phyloP scores from a whole-genome alignment of 2,113 vertebrate species.

The Piprites chloris region DNA sequence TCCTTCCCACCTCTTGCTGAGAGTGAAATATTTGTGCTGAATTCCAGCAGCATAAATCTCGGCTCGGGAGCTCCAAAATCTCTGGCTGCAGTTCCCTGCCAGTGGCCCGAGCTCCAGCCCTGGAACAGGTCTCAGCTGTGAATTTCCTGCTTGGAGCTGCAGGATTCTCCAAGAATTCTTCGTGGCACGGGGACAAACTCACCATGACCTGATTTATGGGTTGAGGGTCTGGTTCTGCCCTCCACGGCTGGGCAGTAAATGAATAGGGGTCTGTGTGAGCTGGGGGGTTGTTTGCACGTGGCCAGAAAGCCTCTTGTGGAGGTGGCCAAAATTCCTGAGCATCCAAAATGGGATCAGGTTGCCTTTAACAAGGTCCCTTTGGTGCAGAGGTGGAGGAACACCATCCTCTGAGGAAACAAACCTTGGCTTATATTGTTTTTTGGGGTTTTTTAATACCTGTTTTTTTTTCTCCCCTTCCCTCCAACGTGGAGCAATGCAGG shows the following conservation, averaged over 20 bases:
- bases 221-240: not conserved
- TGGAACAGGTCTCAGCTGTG: not conserved
- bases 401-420: not conserved
- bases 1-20: not conserved
- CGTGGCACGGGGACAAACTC: not conserved
- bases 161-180: not conserved
- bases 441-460: not conserved
- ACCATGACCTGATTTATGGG: not conserved
- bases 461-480: not conserved
- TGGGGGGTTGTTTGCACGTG: not conserved
- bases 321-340: not conserved
- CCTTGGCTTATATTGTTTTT: not conserved
- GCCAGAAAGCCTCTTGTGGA: not conserved
- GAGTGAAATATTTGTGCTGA: not conserved
- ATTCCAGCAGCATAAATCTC: constrained; percentile 30
- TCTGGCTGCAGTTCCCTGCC: not conserved
- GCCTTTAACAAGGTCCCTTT: not conserved
- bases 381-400: not conserved
- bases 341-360: not conserved
- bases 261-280: not conserved
- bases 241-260: not conserved
- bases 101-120: not conserved
- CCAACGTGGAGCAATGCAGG: not conserved
- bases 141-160: constrained; percentile 2
- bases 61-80: not conserved